These are phyloP conservation scores for Euglossa dilemma DNA, from an alignment of 1,140 invertebrate genomes.

Conservation along the genomic window DNA sequence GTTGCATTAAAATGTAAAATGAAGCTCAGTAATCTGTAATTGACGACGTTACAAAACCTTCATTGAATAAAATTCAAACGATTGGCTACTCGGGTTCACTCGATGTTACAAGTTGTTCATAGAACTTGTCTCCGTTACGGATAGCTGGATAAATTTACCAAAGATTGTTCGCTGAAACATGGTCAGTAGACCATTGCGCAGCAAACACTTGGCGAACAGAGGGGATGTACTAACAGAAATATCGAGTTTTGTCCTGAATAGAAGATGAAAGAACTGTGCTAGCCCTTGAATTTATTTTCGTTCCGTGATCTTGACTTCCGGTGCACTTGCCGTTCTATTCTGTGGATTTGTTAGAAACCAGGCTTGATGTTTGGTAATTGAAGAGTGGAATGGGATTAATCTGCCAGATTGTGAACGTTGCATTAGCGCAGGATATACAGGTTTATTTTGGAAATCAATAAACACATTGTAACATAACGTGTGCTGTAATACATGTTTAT, in stretches of 20 bases:
- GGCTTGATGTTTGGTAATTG: neutral
- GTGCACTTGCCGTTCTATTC: neutral
- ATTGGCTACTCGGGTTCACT: no score
- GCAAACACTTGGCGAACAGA: neutral
- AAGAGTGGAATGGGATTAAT: neutral
- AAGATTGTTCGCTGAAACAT: neutral
- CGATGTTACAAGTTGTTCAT: no score
- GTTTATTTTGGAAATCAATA: conserved; percentile 12
- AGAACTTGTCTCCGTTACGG: no score
- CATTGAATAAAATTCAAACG: no score
- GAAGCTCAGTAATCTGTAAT: no score
- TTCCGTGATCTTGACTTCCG: neutral
- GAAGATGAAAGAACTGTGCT: neutral
- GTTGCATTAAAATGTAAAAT: no score
- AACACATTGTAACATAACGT: neutral
- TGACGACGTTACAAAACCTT: no score
- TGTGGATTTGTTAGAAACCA: neutral
- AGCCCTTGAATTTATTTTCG: conserved; percentile 1
- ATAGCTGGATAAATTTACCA: neutral
- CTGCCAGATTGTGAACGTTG: neutral
- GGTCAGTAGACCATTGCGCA: neutral
- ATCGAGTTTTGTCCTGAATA: neutral
- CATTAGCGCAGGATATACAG: no score
- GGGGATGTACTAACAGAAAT: neutral
- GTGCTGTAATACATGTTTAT: no score